Base-by-base conservation (phyloP, 1,140 invertebrate species). In the Lysiphlebus fabarum region DNA sequence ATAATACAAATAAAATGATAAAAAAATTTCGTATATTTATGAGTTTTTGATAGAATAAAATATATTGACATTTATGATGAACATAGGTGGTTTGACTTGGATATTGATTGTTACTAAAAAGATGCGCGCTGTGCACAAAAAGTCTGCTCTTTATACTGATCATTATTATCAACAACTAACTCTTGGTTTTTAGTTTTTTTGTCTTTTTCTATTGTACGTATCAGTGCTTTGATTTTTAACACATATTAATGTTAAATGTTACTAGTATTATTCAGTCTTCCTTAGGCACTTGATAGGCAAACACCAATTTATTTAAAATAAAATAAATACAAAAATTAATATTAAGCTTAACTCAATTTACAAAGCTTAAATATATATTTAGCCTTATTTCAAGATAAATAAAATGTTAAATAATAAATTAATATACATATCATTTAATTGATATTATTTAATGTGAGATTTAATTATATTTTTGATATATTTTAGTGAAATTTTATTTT, bases 221-320 rank as follows among this genome's bases (percentile, higher is more conserved):
- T 26, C 17, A 26, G 17, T 4, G 17, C 17, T 26, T 26, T 26
- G 17, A 26, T 26, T 26, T 26, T 26, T 26, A 26, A 26, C 17
- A 26, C 17, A 26, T 4, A 26, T 26, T 26, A 26, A 2, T 4
- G 17, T 26, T 26, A 26, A 26, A 2, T 4, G 17, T 26, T 26
- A 26, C 67, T 59, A 38, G 60, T 61, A 59, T 45, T 34, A 56
- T 65, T 69, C 69, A 78, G 76, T 78, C 73, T 78, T 76, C 74
- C 73, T 67, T 68, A 72, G 73, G 75, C 73, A 74, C 73, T 74
- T 71, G 70, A 65, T 69, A 72, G 68, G 69, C 71, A 70, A 70
- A 72, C 70, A 72, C 67, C 72, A 69, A 67, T 68, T 65, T 63
- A 51, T 66, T 59, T 68, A 45, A 55, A 61, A 33, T 40, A 11